These are phyloP conservation scores for Eurytoma californica DNA, from an alignment of 2,888 invertebrate genomes.

Conservation along the genomic window DNA sequence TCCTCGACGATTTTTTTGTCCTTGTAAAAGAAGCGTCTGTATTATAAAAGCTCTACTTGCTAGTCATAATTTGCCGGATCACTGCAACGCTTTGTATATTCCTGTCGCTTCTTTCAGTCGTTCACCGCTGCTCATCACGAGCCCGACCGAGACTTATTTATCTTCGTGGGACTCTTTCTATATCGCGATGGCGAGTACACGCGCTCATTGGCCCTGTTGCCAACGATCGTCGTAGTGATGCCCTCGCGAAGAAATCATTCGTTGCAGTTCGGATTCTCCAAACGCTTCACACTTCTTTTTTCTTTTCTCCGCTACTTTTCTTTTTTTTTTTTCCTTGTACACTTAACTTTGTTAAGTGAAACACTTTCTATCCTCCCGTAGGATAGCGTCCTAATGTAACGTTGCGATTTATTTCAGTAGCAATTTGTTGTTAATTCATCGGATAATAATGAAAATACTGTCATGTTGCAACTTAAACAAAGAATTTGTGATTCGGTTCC, in stretches of 20 bases:
- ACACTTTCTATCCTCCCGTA: slow-evolving; percentile 6
- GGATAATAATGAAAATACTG: not conserved
- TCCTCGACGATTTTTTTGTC: slow-evolving; percentile 33
- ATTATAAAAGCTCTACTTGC: slow-evolving; percentile 53
- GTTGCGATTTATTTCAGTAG: slow-evolving; percentile 25
- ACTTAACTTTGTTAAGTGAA: too few species aligned
- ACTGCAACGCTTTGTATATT: slow-evolving; percentile 49
- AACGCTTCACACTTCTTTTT: slow-evolving; percentile 33
- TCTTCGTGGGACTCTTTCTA: slow-evolving; percentile 5
- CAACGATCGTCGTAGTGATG: slow-evolving; percentile 53
- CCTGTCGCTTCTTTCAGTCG: slow-evolving; percentile 38
- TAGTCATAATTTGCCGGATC: slow-evolving; percentile 54
- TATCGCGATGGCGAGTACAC: slow-evolving; percentile 44
- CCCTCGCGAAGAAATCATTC: slow-evolving; percentile 22
- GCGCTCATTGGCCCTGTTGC: slow-evolving; percentile 54
- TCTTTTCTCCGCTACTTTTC: slow-evolving; percentile 14
- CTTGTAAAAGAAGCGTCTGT: slow-evolving; percentile 42
- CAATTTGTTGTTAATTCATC: slow-evolving; percentile 14
- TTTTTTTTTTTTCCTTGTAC: not conserved
- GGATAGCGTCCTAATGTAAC: slow-evolving; percentile 35
- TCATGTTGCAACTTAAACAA: slow-evolving; percentile 41
- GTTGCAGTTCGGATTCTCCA: slow-evolving; percentile 29
- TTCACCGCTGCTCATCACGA: slow-evolving; percentile 23
- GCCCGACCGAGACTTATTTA: slow-evolving; percentile 25
- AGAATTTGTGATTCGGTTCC: slow-evolving; percentile 46